A percentile compares a stretch with the other conserved stretches of the same genome.
phyloP scores from a whole-genome alignment of 2,888 invertebrate genomes.

The Cephus rjabovi region DNA sequence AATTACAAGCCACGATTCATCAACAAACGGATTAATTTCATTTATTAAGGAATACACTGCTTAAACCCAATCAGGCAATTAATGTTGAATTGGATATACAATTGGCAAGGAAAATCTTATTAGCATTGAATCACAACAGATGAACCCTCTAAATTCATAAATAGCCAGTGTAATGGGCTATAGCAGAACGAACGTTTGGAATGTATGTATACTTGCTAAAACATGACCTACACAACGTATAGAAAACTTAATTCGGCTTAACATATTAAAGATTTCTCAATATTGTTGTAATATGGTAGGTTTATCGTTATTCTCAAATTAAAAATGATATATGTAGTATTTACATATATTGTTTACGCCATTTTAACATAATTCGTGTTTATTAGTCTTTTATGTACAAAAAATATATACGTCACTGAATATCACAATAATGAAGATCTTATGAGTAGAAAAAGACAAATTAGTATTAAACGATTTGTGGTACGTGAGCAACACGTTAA shows the following conservation, averaged over 20 bases:
- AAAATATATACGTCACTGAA: not conserved
- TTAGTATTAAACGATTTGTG: not conserved
- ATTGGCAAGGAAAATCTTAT: slow-evolving; percentile 93
- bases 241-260: not conserved
- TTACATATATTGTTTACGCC: too few species aligned
- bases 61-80: slow-evolving; percentile 71
- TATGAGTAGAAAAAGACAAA: not conserved
- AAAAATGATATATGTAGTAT: not conserved
- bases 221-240: not conserved
- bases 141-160: not conserved
- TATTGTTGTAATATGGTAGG: not conserved
- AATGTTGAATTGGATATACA: slow-evolving; percentile 97
- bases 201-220: not conserved
- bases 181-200: not conserved
- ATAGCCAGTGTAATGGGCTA: not conserved
- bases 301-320: not conserved
- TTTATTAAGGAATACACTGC: slow-evolving; percentile 82
- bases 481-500: not conserved
- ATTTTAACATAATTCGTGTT: not conserved
- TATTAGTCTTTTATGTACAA: not conserved
- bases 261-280: not conserved
- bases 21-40: slow-evolving; percentile 97
- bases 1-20: slow-evolving; percentile 87
- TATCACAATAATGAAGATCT: not conserved
- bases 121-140: slow-evolving; percentile 78